Base-by-base conservation (phyloP, 2,797 vertebrate species). In the Macropus fuliginosus region DNA sequence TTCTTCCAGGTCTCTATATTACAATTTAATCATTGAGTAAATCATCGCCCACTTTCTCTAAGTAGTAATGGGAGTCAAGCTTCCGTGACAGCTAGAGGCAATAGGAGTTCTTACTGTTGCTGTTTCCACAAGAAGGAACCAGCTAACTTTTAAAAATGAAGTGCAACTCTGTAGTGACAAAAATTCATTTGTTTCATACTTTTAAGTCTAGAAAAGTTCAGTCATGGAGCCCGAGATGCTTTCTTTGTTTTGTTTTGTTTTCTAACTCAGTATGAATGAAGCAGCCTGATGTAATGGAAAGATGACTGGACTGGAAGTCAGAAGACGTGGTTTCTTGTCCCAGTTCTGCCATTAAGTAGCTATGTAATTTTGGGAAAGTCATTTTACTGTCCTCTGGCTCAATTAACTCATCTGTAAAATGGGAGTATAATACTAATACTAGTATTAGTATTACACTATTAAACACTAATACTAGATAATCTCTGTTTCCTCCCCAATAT, bases 171-270 rank as follows among this genome's bases (percentile, higher is more conserved):
- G 1, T 94, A 74, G 91, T 93, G 92, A 96, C 34, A 95, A 54
- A 54, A 92, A 55, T 8, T 96, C 27, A 66, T 96, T 97, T 95
- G 91, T 94, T 96, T 95, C 93, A 34, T 34, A 94, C 66, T 89
- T 24, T 95, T 90, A 89, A 28, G 59, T 92, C 27, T 62, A 91
- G 34, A 94, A 40, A 74, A 74, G n/a, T 74, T 74, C 14, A 40
- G 16, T 74, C 62, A 74, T 40, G 34, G 34, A 50, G 89, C 8
- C 11, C 91, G 54, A 55, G 91, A 55, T 56, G 92, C 40, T 93
- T 96, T 90, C 62, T 74, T 74, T 40, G 5, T 21, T 66, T 62
- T 31, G 11, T 12, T 62, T 66, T 66, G 62, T 34, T 40, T 74
- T 74, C 14, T 74, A 34, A 74, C 34, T 57, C 56, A n/a, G 2